These are phyloP conservation scores for Coranthus polyacanthus DNA, from an alignment of 2,797 vertebrate genomes.

Conservation along the genomic window DNA sequence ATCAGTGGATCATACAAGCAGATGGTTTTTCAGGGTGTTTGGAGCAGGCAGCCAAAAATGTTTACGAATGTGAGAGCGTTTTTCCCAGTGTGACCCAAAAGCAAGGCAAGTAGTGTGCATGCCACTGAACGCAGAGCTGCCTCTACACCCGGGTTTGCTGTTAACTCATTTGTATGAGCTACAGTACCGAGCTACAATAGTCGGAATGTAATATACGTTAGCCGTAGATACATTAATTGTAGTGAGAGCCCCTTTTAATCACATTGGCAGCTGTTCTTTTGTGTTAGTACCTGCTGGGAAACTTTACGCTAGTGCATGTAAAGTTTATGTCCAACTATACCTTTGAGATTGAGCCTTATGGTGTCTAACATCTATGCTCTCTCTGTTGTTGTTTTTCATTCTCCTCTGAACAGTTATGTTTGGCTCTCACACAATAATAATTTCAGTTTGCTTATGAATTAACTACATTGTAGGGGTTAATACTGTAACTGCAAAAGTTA, in stretches of 20 bases:
- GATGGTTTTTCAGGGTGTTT: background rate
- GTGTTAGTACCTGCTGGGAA: background rate
- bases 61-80: too few species aligned
- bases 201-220: too few species aligned
- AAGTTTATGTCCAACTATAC: background rate
- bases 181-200: too few species aligned
- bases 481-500: conserved; percentile 30
- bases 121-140: too few species aligned
- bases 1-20: too few species aligned
- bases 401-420: too few species aligned
- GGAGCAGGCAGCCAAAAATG: too few species aligned
- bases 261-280: conserved; percentile 5
- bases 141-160: too few species aligned
- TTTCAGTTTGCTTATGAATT: conserved; percentile 56
- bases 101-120: too few species aligned
- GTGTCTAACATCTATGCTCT: conserved; percentile 21
- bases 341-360: conserved; percentile 15
- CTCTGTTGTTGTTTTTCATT: conserved; percentile 24
- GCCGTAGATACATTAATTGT: conserved; percentile 1
- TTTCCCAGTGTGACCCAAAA: too few species aligned
- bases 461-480: conserved; percentile 64
- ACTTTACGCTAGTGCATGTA: conserved; percentile 9
- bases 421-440: too few species aligned
- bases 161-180: too few species aligned
- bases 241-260: conserved; percentile 11